phyloP scores from a whole-genome alignment of 1,140 invertebrate genomes.

The Sarcophaga bullata region DNA sequence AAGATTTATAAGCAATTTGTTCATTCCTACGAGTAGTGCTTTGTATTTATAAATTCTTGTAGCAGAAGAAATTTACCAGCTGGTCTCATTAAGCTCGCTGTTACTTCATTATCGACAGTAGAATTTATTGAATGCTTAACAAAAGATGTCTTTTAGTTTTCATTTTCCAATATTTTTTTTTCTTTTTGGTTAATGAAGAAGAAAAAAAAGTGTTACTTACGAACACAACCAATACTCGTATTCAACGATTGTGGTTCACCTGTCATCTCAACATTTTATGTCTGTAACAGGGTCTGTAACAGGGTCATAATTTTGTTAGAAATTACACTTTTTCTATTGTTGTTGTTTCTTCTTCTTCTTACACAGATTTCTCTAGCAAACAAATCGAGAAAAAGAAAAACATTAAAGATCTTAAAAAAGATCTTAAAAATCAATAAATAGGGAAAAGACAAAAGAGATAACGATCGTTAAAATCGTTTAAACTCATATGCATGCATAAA shows the following conservation, averaged over 20 bases:
- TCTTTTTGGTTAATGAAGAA: neutral
- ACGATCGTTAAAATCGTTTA: neutral
- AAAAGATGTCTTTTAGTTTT: neutral
- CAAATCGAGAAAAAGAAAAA: neutral
- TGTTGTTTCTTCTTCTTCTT: neutral
- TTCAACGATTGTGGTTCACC: constrained; percentile 19
- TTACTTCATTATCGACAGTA: neutral
- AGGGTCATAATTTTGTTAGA: constrained; percentile 41
- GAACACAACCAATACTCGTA: neutral
- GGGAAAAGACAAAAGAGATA: neutral
- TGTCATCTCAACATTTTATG: constrained; percentile 41
- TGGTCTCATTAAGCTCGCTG: no score
- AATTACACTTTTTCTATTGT: constrained; percentile 26
- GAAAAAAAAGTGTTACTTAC: neutral
- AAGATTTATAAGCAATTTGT: no score
- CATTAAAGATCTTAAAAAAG: no score
- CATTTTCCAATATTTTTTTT: neutral
- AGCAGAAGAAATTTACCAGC: no score
- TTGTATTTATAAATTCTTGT: no score
- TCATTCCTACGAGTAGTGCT: no score
- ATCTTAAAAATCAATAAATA: no score
- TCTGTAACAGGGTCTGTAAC: constrained; percentile 30
- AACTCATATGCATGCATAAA: constrained; percentile 8
- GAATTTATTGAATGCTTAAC: neutral
- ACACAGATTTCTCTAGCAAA: neutral